Base-by-base conservation (phyloP, 2,113 vertebrate genomes). In the Lota lota region DNA sequence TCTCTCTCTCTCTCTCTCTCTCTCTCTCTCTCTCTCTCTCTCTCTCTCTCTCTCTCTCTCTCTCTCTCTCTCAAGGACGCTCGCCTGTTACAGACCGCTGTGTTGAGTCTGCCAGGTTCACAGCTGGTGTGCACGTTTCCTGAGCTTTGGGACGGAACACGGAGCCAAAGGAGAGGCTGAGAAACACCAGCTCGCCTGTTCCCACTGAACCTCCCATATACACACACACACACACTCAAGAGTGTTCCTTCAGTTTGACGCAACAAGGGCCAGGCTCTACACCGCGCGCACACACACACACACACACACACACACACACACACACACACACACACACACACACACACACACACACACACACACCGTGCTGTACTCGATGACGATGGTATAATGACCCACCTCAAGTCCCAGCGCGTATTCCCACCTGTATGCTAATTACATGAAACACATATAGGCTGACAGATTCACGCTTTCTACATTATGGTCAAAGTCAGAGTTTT, bases 51-150 rank as follows among this genome's bases (percentile, higher is more conserved):
- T 40, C 11, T 7, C 36, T 40, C 36, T 12, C 36, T 47, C 40
- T 10, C 40, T 47, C 40, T 47, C 5, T 47, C 5, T 47, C 10
- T 7, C 40, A 47, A 47, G 40, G 40, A 4, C 40, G 7, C 40
- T 47, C 40, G 12, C 40, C 40, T 7, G 7, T 47, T 11, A 1
- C 40, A 47, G 84, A 79, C 90, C 90, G 87, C 86, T 84, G 77
- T 86, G 85, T 83, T 83, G 81, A 82, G 88, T 88, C 88, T 91
- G 89, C 88, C 90, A 89, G 87, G 70, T 72, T 76, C 75, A 85
- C 79, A 70, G 80, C 70, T 81, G 78, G 81, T 86, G 80, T 70
- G 22, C 85, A 85, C 85, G 84, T 89, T 91, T 90, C 87, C 88
- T 86, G 82, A 88, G 78, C 83, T 76, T 79, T 81, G 85, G 80